Evolutionary conservation across 1,140 invertebrate genomes (phyloP).

Genomic region (Probaryconus sp.): DNA sequence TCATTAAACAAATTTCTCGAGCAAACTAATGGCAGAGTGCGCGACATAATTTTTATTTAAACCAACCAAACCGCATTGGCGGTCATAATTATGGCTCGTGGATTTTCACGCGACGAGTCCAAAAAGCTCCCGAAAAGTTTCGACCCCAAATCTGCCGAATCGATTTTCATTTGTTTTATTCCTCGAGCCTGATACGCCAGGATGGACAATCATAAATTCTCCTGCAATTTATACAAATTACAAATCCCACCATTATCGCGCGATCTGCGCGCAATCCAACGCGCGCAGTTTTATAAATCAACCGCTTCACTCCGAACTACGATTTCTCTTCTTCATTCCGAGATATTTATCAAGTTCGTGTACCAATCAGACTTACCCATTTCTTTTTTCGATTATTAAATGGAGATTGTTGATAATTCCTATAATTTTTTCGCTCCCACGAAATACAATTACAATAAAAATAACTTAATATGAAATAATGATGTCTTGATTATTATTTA

Average conservation of each 20-base stretch:
- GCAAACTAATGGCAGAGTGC: slow-evolving; percentile 15
- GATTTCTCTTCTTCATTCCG: slow-evolving; percentile 30
- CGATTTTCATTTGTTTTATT: slow-evolving; percentile 58
- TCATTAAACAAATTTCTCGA: slow-evolving; percentile 31
- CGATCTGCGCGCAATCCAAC: slow-evolving; percentile 49
- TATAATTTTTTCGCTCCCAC: slow-evolving; percentile 10
- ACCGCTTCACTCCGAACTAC: slow-evolving; percentile 41
- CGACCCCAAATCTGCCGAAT: slow-evolving; percentile 9
- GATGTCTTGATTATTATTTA: no score
- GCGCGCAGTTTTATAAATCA: slow-evolving; percentile 64
- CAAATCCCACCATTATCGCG: slow-evolving; percentile 66
- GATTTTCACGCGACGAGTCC: slow-evolving; percentile 13
- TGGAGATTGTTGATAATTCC: slow-evolving; percentile 35
- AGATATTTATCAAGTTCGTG: slow-evolving; percentile 54
- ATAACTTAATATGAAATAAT: no score
- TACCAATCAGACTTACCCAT: slow-evolving; percentile 38
- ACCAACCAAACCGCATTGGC: not conserved
- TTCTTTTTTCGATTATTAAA: slow-evolving; percentile 28
- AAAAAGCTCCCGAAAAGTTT: slow-evolving; percentile 20
- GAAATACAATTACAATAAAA: no score
- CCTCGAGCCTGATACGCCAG: slow-evolving; percentile 32
- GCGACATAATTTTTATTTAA: slow-evolving; percentile 41
- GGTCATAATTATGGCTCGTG: not conserved
- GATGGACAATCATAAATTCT: slow-evolving; percentile 67
- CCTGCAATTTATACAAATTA: slow-evolving; percentile 72